Conservation (phyloP, 2,888 invertebrate species). For the Lithophane leautieri region DNA sequence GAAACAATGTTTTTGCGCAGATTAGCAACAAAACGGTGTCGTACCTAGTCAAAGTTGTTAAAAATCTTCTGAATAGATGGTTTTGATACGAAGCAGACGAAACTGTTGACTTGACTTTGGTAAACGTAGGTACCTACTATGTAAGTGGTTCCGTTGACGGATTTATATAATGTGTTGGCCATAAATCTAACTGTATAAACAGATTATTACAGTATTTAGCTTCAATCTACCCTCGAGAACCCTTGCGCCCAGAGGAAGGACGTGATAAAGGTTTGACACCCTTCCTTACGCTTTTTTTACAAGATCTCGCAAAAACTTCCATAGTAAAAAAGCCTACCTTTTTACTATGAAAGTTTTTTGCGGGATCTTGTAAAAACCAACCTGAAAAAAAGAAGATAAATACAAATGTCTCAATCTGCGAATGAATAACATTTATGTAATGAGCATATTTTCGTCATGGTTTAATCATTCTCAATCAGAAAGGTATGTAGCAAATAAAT, state of each 20-base stretch:
- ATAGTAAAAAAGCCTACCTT: slow-evolving; percentile 15
- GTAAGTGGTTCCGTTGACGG: background rate
- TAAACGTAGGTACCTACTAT: background rate
- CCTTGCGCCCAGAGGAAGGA: slow-evolving; percentile 28
- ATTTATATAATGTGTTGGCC: slow-evolving; percentile 24
- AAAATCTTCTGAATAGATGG: background rate
- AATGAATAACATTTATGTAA: background rate
- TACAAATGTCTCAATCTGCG: background rate
- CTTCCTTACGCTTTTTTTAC: slow-evolving; percentile 25
- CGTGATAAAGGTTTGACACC: slow-evolving; percentile 62
- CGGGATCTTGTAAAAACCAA: too few species aligned
- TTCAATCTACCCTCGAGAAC: slow-evolving; percentile 40
- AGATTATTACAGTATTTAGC: slow-evolving; percentile 55
- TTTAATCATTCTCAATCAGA: too few species aligned
- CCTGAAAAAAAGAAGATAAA: too few species aligned
- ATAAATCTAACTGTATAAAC: slow-evolving; percentile 40
- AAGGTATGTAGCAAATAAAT: background rate
- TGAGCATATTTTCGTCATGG: background rate
- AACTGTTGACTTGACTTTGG: background rate
- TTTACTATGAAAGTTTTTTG: background rate
- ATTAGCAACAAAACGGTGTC: background rate
- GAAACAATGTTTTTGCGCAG: background rate
- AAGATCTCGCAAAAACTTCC: slow-evolving; percentile 19
- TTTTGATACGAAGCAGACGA: background rate
- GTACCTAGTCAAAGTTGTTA: background rate